These are phyloP conservation scores for Anas platyrhynchos DNA, from an alignment of 2,113 vertebrate genomes.

Conservation along the genomic window DNA sequence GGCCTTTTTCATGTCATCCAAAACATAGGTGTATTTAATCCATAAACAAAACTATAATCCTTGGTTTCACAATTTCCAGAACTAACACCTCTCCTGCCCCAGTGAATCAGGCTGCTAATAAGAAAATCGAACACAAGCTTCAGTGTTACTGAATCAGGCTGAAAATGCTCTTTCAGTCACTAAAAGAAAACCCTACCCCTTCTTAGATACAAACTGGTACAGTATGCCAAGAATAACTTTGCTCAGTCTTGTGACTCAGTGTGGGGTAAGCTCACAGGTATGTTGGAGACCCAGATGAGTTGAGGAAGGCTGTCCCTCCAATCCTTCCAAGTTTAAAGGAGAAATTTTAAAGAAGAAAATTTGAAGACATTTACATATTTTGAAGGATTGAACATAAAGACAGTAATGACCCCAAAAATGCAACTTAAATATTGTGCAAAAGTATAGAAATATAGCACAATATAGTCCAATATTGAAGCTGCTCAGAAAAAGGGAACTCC, in stretches of 20 bases:
- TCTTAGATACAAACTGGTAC: neutral
- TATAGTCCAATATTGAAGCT: neutral
- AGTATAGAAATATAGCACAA: neutral
- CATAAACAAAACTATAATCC: constrained; percentile 8
- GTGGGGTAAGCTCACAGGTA: fast-evolving
- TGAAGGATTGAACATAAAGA: neutral
- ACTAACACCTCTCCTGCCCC: neutral
- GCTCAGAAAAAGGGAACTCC: neutral
- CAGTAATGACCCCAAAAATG: neutral
- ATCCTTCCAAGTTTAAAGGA: neutral
- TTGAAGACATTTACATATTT: neutral
- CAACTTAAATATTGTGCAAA: neutral
- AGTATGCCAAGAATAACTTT: neutral
- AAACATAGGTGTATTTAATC: neutral
- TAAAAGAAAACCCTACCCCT: neutral
- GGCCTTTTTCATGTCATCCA: neutral
- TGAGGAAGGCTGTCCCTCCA: neutral
- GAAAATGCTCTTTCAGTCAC: neutral
- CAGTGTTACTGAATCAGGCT: neutral
- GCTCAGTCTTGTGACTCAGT: neutral
- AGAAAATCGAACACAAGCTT: neutral
- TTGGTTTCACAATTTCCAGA: neutral
- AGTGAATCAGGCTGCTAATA: neutral
- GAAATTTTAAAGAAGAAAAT: neutral
- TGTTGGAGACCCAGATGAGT: neutral